Evolutionary conservation across 2,888 invertebrate species (phyloP), one percentile per base, ranked within the genome.

Genomic region (Hirtodrosophila alboralis): DNA sequence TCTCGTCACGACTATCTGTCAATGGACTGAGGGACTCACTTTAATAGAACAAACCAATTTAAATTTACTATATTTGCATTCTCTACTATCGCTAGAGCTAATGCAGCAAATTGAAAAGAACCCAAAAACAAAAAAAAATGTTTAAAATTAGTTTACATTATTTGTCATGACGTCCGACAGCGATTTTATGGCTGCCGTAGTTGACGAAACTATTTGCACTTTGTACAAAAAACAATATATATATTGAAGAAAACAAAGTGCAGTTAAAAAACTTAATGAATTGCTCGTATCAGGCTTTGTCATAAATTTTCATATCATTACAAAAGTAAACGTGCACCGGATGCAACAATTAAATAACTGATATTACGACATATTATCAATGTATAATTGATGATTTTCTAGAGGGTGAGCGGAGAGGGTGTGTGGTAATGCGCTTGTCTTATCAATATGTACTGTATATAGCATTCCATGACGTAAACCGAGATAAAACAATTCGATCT

Each of bases 391-490:
- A 34, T 72, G 51, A 68, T 47, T 40, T 58, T n/a, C n/a, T n/a
- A n/a, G n/a, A n/a, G n/a, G n/a, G n/a, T n/a, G n/a, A n/a, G n/a
- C n/a, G n/a, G n/a, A 57, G 51, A 18, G 21, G 27, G 4, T 21
- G 14, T 30, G 43, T 34, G 12, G 23, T 10, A 51, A 18, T 40
- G 33, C 31, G 36, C 58, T 56, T 58, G 16, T 30, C 38, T 54
- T 77, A 61, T 74, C 77, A 36, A 13, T 4, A n/a, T 5, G 14
- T 6, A 47, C 8, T n/a, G n/a, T 40, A 26, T 40, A 26, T 51
- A 75, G 62, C 62, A 73, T 70, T 80, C 70, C 65, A 71, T 73
- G 78, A 77, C 75, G 67, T 73, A 58, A 70, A 37, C 37, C 4
- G 36, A 33, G 61, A 59, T 77, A 61, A n/a, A 61, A 41, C 58